Conservation (phyloP, 1,140 invertebrate genomes). For the Magallana angulata region DNA sequence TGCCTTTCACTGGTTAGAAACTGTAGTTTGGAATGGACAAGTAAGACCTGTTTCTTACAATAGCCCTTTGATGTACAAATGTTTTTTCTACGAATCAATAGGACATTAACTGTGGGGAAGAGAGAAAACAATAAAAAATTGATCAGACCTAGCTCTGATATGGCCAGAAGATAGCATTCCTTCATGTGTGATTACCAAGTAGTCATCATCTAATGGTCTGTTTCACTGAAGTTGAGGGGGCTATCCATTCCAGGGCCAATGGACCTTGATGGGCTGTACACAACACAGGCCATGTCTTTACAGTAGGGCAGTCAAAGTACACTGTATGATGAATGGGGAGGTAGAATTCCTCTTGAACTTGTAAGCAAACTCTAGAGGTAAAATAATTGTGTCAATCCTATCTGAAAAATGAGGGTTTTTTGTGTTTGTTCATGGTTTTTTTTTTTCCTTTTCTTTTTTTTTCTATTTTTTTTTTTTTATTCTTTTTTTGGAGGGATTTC, state of each 20-base stretch:
- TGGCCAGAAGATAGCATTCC: conserved; percentile 21
- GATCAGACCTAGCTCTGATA: background rate
- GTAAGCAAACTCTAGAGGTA: no score
- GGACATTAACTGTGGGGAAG: conserved; percentile 17
- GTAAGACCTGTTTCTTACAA: background rate
- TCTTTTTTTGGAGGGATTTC: no score
- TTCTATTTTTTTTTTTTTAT: no score
- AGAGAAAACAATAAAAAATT: conserved; percentile 37
- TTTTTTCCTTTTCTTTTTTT: no score
- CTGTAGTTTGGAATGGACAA: background rate
- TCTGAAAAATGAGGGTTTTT: no score
- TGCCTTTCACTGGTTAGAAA: no score
- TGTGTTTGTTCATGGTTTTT: no score
- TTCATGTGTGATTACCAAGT: background rate
- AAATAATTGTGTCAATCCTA: no score
- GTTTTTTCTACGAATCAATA: conserved; percentile 19
- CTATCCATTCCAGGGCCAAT: conserved; percentile 21
- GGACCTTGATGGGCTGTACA: conserved; percentile 7
- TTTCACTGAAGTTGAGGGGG: background rate
- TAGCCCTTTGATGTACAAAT: conserved; percentile 2
- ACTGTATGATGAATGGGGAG: background rate
- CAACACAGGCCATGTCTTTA: background rate
- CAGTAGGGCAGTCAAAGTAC: background rate
- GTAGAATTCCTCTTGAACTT: background rate
- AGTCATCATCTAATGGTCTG: conserved; percentile 9